Percentiles rank a stretch among this genome's conserved stretches.
Conservation (phyloP, 2,888 invertebrate genomes). For the Eristalis pertinax region DNA sequence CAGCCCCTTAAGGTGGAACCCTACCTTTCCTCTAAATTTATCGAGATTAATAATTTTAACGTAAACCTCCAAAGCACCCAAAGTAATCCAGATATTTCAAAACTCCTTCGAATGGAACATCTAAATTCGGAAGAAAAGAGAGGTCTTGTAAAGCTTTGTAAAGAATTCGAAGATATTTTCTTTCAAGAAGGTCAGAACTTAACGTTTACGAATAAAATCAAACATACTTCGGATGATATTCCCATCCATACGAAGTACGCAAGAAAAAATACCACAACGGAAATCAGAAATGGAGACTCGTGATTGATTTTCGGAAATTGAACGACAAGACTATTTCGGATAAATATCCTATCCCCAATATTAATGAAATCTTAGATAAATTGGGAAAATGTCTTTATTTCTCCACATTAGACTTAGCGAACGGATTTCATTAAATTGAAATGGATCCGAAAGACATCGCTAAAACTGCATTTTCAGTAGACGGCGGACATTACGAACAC, state of each 20-base stretch:
- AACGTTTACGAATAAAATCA: slow-evolving; percentile 67
- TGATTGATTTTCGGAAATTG: slow-evolving; percentile 72
- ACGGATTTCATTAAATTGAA: slow-evolving; percentile 77
- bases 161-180: slow-evolving; percentile 46
- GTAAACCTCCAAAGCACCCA: background rate
- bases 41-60: slow-evolving; percentile 33
- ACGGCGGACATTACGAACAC: slow-evolving; percentile 47
- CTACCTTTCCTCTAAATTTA: background rate
- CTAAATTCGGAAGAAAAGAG: slow-evolving; percentile 47
- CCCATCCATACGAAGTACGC: slow-evolving; percentile 32
- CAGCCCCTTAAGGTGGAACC: slow-evolving; percentile 9
- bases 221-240: slow-evolving; percentile 53
- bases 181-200: slow-evolving; percentile 46
- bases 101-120: slow-evolving; percentile 25
- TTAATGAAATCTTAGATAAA: slow-evolving; percentile 76
- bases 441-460: slow-evolving; percentile 20
- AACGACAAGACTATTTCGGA: slow-evolving; percentile 73
- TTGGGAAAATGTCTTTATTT: slow-evolving; percentile 75
- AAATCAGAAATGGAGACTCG: slow-evolving; percentile 69
- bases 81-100: slow-evolving; percentile 5
- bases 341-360: slow-evolving; percentile 73
- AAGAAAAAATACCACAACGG: slow-evolving; percentile 40
- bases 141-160: slow-evolving; percentile 40
- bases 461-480: slow-evolving; percentile 44
- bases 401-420: slow-evolving; percentile 75